Base-by-base conservation (phyloP, 2,888 invertebrate genomes). In the Amiota mariae region DNA sequence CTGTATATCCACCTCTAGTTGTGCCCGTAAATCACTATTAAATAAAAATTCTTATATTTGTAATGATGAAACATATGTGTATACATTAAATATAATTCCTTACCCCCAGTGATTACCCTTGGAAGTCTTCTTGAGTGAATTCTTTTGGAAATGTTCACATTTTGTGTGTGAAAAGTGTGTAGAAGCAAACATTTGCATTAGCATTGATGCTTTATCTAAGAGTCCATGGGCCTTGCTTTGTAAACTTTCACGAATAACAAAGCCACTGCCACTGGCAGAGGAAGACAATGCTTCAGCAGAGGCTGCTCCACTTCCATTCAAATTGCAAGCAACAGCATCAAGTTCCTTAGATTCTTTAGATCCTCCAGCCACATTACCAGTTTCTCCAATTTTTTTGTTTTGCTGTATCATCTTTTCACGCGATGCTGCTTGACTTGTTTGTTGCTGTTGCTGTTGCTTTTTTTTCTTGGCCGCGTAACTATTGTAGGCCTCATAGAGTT, bases 121-220 rank as follows among this genome's bases (percentile, higher is more conserved):
- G 76, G 93, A 92, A 36, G 96, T 95, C 81, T 95, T 95, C 88
- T 97, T 98, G 68, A 96, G 92, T 73, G 95, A 93, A 89, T 95
- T 97, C 83, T 93, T 94, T 82, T 94, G 94, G 85, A 94, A 95
- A 73, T 91, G 90, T 57, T 84, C 84, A 3, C 91, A 90, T 13
- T 96, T 96, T 81, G 97, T 96, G 13, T 96, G 96, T n/a, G 97
- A 97, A 87, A 98, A 94, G 87, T 98, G 98, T 56, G 97, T 94
- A 61, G 96, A 94, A 36, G 97, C 94, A 88, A 97, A 97, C 92
- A 98, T 96, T 89, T 98, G 98, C 87, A 98, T 92, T 47, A 99
- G 91, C 15, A 96, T 93, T 15, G 97, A 94, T 0, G 97, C 96
- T 90, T 96, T 95, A 85, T 95, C 95, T 90, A 98, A 94, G 61